Base-by-base conservation (phyloP, 2,888 invertebrate genomes). In the Entomobrya proxima region DNA sequence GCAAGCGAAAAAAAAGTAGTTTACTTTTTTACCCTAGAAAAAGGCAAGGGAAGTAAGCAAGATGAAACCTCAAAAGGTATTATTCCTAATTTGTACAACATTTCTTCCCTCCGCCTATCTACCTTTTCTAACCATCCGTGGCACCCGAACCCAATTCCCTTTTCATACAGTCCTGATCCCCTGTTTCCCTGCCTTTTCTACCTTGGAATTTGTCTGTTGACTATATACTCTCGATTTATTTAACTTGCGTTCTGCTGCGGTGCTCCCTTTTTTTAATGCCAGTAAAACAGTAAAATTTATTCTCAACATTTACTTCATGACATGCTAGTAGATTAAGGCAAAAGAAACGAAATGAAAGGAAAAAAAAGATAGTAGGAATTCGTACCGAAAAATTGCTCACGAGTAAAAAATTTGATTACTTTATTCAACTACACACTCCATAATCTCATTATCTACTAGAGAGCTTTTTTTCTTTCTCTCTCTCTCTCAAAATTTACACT, bases 371-470 rank as follows among this genome's bases (percentile, higher is more conserved):
- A 27, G 32, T 21, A n/a, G 35, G 44, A n/a, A 50, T 69, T 27
- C 27, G 30, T 50, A 50, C 32, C 47, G 50, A 72, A 30, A 72
- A 72, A 32, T 72, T 72, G 72, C 72, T 72, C 72, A 72, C 72
- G 50, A 30, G 50, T 72, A 72, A 72, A n/a, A 47, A 77, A 77
- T 61, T 61, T 61, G 58, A 61, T 61, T 77, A 77, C 77, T 77
- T 55, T 76, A 55, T 77, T 77, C 61, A 64, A 58, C 76, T 76
- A 37, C 76, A 76, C 40, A 76, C 76, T 67, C 50, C 40, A 61
- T 77, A 58, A 61, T 77, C 58, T 61, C 35, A 77, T 77, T 72
- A 72, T 32, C 47, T 50, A 72, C 47, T 50, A 50, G 47, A 50
- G 32, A 72, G n/a, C n/a, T 3, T 35, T 67, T 67, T 37, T 37